Evolutionary conservation across 2,888 invertebrate genomes (phyloP).

Genomic region (Habrosyne pyritoides): DNA sequence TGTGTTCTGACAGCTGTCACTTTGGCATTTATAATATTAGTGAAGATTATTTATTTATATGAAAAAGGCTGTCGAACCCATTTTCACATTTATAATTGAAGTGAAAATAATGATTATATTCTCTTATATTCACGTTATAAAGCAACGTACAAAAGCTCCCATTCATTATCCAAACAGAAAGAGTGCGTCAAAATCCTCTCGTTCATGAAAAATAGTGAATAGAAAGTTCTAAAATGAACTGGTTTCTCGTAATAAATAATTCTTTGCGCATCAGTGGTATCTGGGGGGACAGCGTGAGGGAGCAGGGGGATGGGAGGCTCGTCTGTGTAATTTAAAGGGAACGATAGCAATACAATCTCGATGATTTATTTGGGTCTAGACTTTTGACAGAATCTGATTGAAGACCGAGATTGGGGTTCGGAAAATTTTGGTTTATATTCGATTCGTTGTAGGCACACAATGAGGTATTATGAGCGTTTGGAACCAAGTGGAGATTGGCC

Average conservation of each 20-base stretch:
- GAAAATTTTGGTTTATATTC: neutral
- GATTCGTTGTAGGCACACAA: neutral
- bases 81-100: too few relatives aligned
- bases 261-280: neutral
- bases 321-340: conserved; percentile 5
- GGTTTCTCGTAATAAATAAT: conserved; percentile 6
- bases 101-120: too few relatives aligned
- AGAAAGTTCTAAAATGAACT: neutral
- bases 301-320: neutral
- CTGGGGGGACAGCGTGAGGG: neutral
- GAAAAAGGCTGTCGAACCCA: too few relatives aligned
- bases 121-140: neutral
- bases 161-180: neutral
- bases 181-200: neutral
- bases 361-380: conserved; percentile 6
- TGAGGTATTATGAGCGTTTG: neutral
- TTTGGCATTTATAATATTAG: too few relatives aligned
- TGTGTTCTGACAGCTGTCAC: too few relatives aligned
- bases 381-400: conserved; percentile 3
- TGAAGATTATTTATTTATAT: too few relatives aligned
- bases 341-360: conserved; percentile 1
- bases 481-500: too few relatives aligned
- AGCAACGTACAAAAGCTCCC: neutral
- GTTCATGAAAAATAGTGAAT: neutral
- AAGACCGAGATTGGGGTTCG: neutral